A percentile compares a stretch with the other conserved stretches of the same genome.
These are phyloP conservation scores for Morinoia aosen DNA, from an alignment of 2,888 invertebrate genomes.

Conservation along the genomic window DNA sequence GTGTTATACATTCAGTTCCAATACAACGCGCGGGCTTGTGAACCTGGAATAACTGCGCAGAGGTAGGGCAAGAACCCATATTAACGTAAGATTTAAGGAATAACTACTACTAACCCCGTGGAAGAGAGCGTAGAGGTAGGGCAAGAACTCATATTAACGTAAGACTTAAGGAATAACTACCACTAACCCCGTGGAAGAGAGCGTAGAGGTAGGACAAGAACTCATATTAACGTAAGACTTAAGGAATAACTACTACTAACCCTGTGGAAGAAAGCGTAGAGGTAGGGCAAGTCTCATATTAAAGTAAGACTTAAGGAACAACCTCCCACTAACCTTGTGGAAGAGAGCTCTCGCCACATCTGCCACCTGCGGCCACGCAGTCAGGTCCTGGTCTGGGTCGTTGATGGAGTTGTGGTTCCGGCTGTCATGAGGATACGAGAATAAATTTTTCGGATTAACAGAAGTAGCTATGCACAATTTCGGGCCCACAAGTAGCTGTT, in stretches of 20 bases:
- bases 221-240: too few relatives aligned
- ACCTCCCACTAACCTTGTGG: too few relatives aligned
- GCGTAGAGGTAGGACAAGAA: constrained; percentile 74
- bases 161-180: too few relatives aligned
- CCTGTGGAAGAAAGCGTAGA: constrained; percentile 73
- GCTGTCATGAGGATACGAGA: neutral
- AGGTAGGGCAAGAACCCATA: too few relatives aligned
- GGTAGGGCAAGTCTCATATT: constrained; percentile 73
- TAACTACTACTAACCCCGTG: constrained; percentile 68
- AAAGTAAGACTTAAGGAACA: too few relatives aligned
- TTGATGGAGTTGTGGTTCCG: constrained; percentile 58
- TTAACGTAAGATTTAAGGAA: too few relatives aligned
- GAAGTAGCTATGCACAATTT: too few relatives aligned
- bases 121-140: constrained; percentile 74
- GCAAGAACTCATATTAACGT: constrained; percentile 71
- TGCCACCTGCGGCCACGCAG: constrained; percentile 66
- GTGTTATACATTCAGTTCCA: too few relatives aligned
- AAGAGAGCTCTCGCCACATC: constrained; percentile 66
- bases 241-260: constrained; percentile 56
- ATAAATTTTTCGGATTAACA: neutral
- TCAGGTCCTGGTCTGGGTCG: constrained; percentile 63
- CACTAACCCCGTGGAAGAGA: constrained; percentile 70
- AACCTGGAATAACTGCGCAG: too few relatives aligned
- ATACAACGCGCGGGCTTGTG: too few relatives aligned
- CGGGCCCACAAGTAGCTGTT: too few relatives aligned